phyloP scores from a whole-genome alignment of 2,888 invertebrate species.

The Dicroscelio sp. region DNA sequence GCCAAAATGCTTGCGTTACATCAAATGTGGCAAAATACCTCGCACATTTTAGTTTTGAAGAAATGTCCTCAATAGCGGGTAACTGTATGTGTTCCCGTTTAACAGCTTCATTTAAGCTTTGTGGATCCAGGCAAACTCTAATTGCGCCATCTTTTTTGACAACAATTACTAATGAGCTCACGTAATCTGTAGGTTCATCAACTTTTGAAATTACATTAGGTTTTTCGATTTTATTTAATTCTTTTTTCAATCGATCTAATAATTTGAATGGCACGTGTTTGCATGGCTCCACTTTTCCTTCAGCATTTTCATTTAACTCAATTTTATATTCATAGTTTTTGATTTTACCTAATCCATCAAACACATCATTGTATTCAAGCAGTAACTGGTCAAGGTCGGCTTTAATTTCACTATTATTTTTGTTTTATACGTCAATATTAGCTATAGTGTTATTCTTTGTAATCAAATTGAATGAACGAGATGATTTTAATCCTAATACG shows the following conservation, averaged over 20 bases:
- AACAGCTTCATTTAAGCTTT: constrained; percentile 23
- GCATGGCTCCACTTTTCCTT: constrained; percentile 62
- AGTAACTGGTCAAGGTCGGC: constrained; percentile 20
- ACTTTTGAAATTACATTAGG: constrained; percentile 37
- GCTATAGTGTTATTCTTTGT: not conserved
- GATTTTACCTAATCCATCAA: constrained; percentile 75
- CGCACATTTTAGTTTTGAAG: constrained; percentile 25
- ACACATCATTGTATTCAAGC: constrained; percentile 59
- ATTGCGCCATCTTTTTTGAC: constrained; percentile 16
- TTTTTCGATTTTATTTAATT: constrained; percentile 47
- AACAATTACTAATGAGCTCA: constrained; percentile 37
- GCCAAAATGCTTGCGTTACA: constrained; percentile 62
- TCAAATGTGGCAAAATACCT: constrained; percentile 36
- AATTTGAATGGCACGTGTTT: constrained; percentile 69
- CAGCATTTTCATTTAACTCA: constrained; percentile 62
- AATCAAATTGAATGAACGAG: not conserved
- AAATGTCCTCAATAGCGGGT: constrained; percentile 44
- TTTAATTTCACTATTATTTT: not conserved
- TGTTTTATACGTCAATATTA: not conserved
- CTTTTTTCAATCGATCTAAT: constrained; percentile 20
- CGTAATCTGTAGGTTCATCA: constrained; percentile 45
- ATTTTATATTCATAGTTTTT: constrained; percentile 72
- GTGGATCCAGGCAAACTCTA: constrained; percentile 40
- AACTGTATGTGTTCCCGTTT: constrained; percentile 50
- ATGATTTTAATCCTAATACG: not conserved